Base-by-base conservation (phyloP, 2,113 vertebrate species). In the Pterocles gutturalis region DNA sequence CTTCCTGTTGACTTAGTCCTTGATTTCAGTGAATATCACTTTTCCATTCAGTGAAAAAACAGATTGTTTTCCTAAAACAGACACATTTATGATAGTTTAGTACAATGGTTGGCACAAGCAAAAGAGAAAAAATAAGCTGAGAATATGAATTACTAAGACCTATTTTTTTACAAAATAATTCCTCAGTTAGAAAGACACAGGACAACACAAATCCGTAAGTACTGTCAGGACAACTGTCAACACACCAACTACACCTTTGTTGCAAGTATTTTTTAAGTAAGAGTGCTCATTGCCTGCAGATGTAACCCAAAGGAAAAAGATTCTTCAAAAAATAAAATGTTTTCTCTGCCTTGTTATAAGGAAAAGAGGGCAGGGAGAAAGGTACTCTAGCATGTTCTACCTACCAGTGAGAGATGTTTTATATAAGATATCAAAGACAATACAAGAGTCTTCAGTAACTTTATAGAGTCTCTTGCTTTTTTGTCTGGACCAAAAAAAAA, bases 351-450 rank as follows among this genome's bases (percentile, higher is more conserved):
- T 79, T 93, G 29, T 78, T 87, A 60, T 29, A 31, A 65, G 62
- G 29, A 87, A 65, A 82, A 18, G 26, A 89, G 13, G 57, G 20
- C 5, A 22, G 26, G 21, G 36, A 87, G 61, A 89, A 89, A 76
- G 62, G 19, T 72, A 65, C 28, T 67, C 34, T 55, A 91, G 20
- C 21, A 54, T 84, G 95, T 89, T 94, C 31, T 55, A 17, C 43
- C 45, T 83, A 49, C 18, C 28, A 85, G 65, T 53, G 48, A 43
- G 87, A 90, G 48, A 71, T 1, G 1, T 38, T 84, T 94, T 55
- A 87, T 67, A 67, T 57, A 61, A 49, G 61, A 67, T 79, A 89
- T 84, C 72, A 82, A 84, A 90, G 72, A 87, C 25, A 86, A 77
- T 62, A 73, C 10, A 66, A 34, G 34, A 64, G 4, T 38, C 13